Evolutionary conservation across 2,113 vertebrate species (phyloP), one percentile per base, ranked within the genome.

Genomic region (Gymnobelideus leadbeateri): DNA sequence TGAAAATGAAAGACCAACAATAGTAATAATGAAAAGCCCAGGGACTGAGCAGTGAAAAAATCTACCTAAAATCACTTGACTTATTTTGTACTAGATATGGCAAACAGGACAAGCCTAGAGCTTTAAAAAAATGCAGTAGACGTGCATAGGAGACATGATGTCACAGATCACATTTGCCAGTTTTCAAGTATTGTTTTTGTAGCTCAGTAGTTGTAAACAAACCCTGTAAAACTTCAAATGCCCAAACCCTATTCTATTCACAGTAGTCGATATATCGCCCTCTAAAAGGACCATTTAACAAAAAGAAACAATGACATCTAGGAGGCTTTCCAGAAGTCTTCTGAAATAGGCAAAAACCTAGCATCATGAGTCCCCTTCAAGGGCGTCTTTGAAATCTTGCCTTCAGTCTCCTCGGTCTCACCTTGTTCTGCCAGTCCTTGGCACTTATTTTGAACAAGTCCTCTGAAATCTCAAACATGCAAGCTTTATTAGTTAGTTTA

Each of bases 251-350:
- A 84, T 94, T 93, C 53, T 28, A 6, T 94, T 95, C 95, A 92
- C 68, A 95, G 31, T 54, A 96, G 92, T 93, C 91, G 92, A 84
- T 89, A 94, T 3, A 46, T 2, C 68, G 46, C 43, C 92, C 52
- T 0, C 92, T 94, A 55, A 55, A 95, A 92, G 0, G 31, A 31
- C 61, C 31, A 68, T 31, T 68, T 68, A n/a, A 52, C 46, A 5
- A 77, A 90, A 90, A 54, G 61, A 68, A 68, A 68, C 61, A 68
- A 94, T 97, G 53, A 94, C 93, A 23, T 96, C 91, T 96, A 96
- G 94, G 61, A 95, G 95, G n/a, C 47, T 57, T 54, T 89, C 92
- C 10, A 55, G 77, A 97, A 93, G 95, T 16, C 96, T 55, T 89
- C 91, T 91, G 46, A 50, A 93, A 77, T 93, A 37, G 95, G 96